These are phyloP conservation scores for Diadromus collaris DNA, from an alignment of 2,888 invertebrate genomes.

Conservation along the genomic window DNA sequence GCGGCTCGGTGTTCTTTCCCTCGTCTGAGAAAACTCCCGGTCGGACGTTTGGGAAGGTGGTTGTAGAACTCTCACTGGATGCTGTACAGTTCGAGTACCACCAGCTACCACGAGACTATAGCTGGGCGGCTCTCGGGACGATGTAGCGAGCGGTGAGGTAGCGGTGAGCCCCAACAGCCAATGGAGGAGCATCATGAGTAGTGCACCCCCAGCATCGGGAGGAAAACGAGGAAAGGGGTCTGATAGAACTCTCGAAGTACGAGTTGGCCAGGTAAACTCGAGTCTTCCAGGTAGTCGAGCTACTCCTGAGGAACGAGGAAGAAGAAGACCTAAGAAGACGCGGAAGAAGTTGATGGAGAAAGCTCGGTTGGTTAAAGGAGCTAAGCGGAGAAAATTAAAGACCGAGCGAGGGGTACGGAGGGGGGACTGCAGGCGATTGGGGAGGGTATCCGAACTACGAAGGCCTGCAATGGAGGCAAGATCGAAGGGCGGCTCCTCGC, in stretches of 20 bases:
- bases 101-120: neutral
- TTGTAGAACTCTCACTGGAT: neutral
- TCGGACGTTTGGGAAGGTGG: slow-evolving; percentile 32
- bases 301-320: neutral
- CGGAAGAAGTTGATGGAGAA: slow-evolving; percentile 4
- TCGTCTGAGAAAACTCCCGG: slow-evolving; percentile 58
- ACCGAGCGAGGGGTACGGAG: neutral
- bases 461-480: neutral
- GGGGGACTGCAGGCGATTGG: slow-evolving; percentile 26
- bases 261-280: neutral
- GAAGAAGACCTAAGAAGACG: neutral
- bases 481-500: slow-evolving; percentile 23
- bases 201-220: neutral
- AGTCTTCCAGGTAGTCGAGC: slow-evolving; percentile 8
- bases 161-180: slow-evolving; percentile 4
- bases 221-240: neutral
- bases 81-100: neutral
- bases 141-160: neutral
- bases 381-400: neutral
- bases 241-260: slow-evolving; percentile 4
- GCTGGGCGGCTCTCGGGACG: neutral
- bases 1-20: slow-evolving; percentile 54
- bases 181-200: slow-evolving; percentile 10
- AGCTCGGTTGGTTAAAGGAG: slow-evolving; percentile 8
- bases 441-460: neutral